Evolutionary conservation across 92 coral and sea anemone genomes (phyloP), one percentile per base, ranked within the genome.

Genomic region (Plumapathes pennacea): DNA sequence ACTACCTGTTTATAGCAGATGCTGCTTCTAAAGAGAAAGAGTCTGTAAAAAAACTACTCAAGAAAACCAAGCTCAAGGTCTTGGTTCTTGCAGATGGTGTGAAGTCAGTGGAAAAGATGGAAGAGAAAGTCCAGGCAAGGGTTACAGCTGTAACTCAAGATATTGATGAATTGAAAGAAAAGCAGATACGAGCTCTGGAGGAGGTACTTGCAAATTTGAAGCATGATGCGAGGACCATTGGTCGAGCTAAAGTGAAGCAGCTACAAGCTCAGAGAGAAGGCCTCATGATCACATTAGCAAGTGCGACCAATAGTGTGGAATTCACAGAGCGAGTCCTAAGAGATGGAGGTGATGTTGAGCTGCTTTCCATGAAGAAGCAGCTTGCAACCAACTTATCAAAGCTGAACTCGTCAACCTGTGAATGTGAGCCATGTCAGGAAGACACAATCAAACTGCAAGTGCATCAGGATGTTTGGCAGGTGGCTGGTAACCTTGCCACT

Each of bases 291-390:
- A 60, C 43, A 38, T 38, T 86, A 27, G 76, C 56, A 22, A 78
- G 70, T 25, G 49, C 70, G 31, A 57, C 50, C 26, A 75, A 55
- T 28, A 43, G 54, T n/a, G 53, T 71, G 25, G 81, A 80, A 18
- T 86, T 76, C 24, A 49, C 82, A 2, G 59, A 69, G 18, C 73
- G 64, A 39, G 72, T 85, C 3, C 20, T 76, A 10, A 44, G 58
- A 4, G 76, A 86, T 49, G 86, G 82, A 28, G 67, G 81, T 20
- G 74, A 81, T 36, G 48, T 78, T 1, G 69, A 81, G 34, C 24
- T 81, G 10, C 41, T 86, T 50, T 57, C 78, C 11, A 39, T 86
- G 30, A 86, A 76, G 37, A 59, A 52, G 15, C 81, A 80, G 59
- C 76, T 80, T 1, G 32, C 66, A 7, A 30, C 67, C 13, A 65